Percentiles rank a stretch among this genome's conserved stretches.
Conservation (phyloP, 2,888 invertebrate genomes). For the Nephrotoma appendiculata region DNA sequence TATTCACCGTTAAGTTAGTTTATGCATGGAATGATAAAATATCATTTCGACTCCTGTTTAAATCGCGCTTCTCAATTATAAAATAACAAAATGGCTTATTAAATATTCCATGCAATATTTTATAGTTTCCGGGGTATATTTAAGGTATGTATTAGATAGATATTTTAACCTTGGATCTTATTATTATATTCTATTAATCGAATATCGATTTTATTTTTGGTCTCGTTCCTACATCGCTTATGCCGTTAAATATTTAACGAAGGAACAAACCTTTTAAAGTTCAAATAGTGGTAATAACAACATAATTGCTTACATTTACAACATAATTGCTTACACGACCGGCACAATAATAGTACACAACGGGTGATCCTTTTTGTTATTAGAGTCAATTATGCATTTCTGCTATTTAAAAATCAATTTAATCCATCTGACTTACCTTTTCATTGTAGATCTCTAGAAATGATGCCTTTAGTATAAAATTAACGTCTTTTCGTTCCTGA, state of each 20-base stretch:
- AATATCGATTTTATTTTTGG: not conserved
- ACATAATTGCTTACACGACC: not conserved
- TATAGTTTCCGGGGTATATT: not conserved
- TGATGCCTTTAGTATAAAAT: constrained; percentile 79
- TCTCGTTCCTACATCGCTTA: not conserved
- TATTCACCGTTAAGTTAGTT: not conserved
- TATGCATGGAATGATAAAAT: not conserved
- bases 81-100: constrained; percentile 1
- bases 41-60: not conserved
- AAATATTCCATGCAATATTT: constrained; percentile 3
- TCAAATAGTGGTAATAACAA: not conserved
- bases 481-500: constrained; percentile 56
- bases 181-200: not conserved
- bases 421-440: constrained; percentile 47
- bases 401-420: not conserved
- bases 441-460: constrained; percentile 95
- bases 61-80: not conserved
- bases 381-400: not conserved
- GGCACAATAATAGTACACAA: not conserved
- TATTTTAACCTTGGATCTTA: not conserved
- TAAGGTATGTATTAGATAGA: not conserved
- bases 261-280: not conserved
- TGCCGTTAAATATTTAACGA: not conserved
- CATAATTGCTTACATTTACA: not conserved
- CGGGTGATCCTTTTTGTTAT: not conserved